phyloP scores from a whole-genome alignment of 2,888 invertebrate species.

The Drosophila subquinaria region DNA sequence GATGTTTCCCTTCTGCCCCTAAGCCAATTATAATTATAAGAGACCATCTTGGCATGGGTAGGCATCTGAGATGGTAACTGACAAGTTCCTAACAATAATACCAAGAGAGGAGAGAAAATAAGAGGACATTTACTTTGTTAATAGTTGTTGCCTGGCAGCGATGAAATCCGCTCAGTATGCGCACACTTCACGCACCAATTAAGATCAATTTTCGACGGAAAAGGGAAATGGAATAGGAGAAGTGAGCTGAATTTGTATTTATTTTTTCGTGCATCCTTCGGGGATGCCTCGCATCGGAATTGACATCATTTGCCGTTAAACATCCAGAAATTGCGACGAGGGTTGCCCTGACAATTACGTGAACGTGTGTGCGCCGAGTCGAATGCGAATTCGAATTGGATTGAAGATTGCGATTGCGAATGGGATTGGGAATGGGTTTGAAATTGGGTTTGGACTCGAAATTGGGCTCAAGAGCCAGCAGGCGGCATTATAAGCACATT shows the following conservation, averaged over 20 bases:
- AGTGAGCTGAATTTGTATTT: constrained; percentile 39
- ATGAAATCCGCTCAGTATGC: constrained; percentile 50
- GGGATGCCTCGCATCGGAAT: constrained; percentile 57
- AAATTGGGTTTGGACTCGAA: constrained; percentile 29
- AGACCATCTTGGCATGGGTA: constrained; percentile 26
- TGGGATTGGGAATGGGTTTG: constrained; percentile 9
- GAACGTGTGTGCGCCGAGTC: constrained; percentile 67
- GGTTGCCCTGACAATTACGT: constrained; percentile 68
- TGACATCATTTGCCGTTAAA: constrained; percentile 79
- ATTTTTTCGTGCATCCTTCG: constrained; percentile 16
- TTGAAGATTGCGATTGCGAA: constrained; percentile 26
- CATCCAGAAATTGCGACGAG: constrained; percentile 51
- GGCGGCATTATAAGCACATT: constrained; percentile 83
- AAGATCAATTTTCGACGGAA: constrained; percentile 68
- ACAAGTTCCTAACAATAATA: constrained; percentile 13
- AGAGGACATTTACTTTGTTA: constrained; percentile 2
- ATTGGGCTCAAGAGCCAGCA: constrained; percentile 73
- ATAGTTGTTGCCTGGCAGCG: constrained; percentile 64
- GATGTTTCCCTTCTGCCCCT: constrained; percentile 33
- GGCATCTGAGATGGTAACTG: constrained; percentile 18
- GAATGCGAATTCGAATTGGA: constrained; percentile 57
- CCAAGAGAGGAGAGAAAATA: neutral
- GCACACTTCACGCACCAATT: constrained; percentile 79
- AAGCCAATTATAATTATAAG: constrained; percentile 69
- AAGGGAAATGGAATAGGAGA: constrained; percentile 33